These are phyloP conservation scores for Cygnus olor DNA, from an alignment of 2,797 vertebrate species.

Conservation along the genomic window DNA sequence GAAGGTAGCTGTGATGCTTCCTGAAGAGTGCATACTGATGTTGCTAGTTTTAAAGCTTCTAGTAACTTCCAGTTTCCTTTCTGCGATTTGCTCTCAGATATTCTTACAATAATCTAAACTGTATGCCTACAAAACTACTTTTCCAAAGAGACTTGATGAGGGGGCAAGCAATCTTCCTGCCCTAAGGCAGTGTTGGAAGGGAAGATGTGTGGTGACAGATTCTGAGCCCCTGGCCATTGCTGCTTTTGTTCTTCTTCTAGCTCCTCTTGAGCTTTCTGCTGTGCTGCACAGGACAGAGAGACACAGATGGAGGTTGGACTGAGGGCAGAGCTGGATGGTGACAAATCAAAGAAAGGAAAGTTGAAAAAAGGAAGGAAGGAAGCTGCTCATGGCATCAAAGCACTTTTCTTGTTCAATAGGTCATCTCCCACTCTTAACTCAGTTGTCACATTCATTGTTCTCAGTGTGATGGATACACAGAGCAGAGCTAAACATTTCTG, in stretches of 20 bases:
- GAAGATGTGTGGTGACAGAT: neutral
- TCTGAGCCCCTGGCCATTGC: neutral
- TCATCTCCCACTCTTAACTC: neutral
- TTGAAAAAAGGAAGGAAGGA: neutral
- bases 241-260: neutral
- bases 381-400: neutral
- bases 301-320: neutral
- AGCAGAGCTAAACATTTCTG: neutral
- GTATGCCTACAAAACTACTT: neutral
- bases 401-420: neutral
- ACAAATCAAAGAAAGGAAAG: neutral
- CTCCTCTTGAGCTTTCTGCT: slow-evolving; percentile 10
- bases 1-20: neutral
- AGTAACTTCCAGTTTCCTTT: neutral
- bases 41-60: neutral
- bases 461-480: neutral
- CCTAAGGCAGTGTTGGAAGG: neutral
- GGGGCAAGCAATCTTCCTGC: neutral
- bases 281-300: neutral
- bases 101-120: neutral
- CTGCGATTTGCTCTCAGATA: neutral
- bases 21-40: neutral
- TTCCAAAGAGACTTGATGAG: neutral
- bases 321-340: neutral
- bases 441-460: slow-evolving; percentile 12